A percentile compares a stretch with the other conserved stretches of the same genome.
These are phyloP conservation scores for Augochlorella aurata DNA, from an alignment of 2,888 invertebrate genomes.

Conservation along the genomic window DNA sequence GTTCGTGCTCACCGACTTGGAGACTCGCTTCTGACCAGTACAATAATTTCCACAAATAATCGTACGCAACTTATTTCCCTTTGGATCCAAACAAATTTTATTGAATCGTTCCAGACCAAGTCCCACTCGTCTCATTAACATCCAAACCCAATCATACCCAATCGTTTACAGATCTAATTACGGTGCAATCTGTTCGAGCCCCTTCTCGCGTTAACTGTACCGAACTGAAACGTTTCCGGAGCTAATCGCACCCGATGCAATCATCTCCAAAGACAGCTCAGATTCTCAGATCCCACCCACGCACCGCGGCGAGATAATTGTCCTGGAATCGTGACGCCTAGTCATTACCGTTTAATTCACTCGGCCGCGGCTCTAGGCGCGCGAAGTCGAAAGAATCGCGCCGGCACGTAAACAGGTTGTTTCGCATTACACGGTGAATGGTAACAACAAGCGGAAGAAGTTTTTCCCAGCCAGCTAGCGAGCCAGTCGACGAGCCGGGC, in stretches of 20 bases:
- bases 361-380: constrained; percentile 9
- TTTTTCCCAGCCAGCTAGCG: constrained; percentile 28
- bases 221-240: neutral
- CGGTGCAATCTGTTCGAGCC: too few species aligned
- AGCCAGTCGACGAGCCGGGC: neutral
- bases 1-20: neutral
- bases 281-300: neutral
- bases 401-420: constrained; percentile 32
- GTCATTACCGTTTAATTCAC: constrained; percentile 4
- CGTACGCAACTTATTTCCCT: neutral
- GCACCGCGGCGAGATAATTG: neutral
- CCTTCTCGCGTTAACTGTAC: neutral
- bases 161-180: neutral
- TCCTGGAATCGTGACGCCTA: constrained; percentile 1
- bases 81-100: too few species aligned
- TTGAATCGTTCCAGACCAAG: too few species aligned
- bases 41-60: neutral
- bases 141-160: neutral
- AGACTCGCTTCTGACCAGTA: neutral
- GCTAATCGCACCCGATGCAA: neutral
- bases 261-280: neutral
- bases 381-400: constrained; percentile 29
- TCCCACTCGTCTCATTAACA: too few species aligned
- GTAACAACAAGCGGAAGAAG: constrained; percentile 45
- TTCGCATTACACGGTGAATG: constrained; percentile 31